These are phyloP conservation scores for Sternotherus odoratus DNA, from an alignment of 2,797 vertebrate species.

Conservation along the genomic window DNA sequence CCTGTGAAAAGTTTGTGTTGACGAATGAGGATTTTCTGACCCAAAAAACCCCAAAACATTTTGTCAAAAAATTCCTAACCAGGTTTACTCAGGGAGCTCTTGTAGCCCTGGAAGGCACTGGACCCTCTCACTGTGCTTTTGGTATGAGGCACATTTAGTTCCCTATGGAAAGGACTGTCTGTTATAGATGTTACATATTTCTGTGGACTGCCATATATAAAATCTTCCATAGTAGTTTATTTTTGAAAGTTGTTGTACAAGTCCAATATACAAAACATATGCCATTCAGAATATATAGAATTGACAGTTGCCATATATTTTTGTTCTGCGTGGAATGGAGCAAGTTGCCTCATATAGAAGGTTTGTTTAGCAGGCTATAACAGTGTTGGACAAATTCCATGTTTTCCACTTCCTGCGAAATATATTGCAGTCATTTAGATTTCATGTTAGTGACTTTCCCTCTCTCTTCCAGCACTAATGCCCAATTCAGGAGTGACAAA, in stretches of 20 bases:
- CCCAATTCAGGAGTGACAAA: background rate
- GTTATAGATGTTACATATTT: background rate
- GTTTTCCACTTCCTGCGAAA: background rate
- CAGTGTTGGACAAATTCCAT: background rate
- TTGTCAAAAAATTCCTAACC: background rate
- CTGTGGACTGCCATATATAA: background rate
- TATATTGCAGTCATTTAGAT: background rate
- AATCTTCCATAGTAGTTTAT: background rate
- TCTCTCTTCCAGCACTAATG: background rate
- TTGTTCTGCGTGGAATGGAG: background rate
- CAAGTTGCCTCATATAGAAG: background rate
- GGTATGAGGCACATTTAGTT: background rate
- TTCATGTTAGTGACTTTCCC: background rate
- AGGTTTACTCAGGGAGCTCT: background rate
- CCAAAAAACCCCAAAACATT: too few relatives aligned
- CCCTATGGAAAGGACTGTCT: background rate
- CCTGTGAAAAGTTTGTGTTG: background rate
- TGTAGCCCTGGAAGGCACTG: background rate
- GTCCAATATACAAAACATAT: background rate
- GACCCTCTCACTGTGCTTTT: background rate
- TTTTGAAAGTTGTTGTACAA: background rate
- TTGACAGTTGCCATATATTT: background rate
- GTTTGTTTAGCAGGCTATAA: background rate
- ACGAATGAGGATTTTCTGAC: background rate
- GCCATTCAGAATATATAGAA: background rate